Percentiles rank a stretch among this genome's conserved stretches.
These are phyloP conservation scores for Umimayanthus chanpuru DNA, from an alignment of 92 coral and sea anemone species.

Conservation along the genomic window DNA sequence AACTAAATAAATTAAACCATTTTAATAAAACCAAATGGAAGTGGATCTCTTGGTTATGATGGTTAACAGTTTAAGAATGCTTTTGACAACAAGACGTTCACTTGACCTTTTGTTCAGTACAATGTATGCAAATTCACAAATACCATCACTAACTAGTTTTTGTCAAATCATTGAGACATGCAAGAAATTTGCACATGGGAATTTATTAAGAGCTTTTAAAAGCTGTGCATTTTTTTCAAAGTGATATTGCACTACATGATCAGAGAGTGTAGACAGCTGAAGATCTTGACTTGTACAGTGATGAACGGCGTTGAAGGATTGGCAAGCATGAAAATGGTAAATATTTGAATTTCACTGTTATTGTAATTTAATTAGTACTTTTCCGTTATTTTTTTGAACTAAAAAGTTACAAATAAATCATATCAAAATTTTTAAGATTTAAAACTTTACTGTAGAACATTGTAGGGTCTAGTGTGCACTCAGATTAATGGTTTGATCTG, in stretches of 20 bases:
- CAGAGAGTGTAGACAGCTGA: not conserved
- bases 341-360: slow-evolving; percentile 1
- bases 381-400: not conserved
- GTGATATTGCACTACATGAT: not conserved
- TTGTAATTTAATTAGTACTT: not conserved
- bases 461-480: too few relatives aligned
- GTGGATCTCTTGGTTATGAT: slow-evolving; percentile 1
- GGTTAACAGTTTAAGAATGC: not conserved
- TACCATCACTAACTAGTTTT: slow-evolving; percentile 30
- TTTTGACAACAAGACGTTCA: not conserved
- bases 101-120: not conserved
- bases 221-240: not conserved
- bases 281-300: not conserved
- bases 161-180: slow-evolving; percentile 17
- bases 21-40: too few relatives aligned
- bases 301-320: slow-evolving; percentile 29
- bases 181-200: slow-evolving; percentile 25
- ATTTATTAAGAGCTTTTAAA: slow-evolving; percentile 24
- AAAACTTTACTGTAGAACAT: not conserved
- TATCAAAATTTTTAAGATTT: too few relatives aligned
- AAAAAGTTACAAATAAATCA: not conserved
- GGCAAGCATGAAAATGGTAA: slow-evolving; percentile 40
- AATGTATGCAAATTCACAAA: slow-evolving; percentile 12
- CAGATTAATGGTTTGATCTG: not conserved
- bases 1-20: too few relatives aligned